Base-by-base conservation (phyloP, 2,797 vertebrate genomes). In the Protosalanx chinensis region DNA sequence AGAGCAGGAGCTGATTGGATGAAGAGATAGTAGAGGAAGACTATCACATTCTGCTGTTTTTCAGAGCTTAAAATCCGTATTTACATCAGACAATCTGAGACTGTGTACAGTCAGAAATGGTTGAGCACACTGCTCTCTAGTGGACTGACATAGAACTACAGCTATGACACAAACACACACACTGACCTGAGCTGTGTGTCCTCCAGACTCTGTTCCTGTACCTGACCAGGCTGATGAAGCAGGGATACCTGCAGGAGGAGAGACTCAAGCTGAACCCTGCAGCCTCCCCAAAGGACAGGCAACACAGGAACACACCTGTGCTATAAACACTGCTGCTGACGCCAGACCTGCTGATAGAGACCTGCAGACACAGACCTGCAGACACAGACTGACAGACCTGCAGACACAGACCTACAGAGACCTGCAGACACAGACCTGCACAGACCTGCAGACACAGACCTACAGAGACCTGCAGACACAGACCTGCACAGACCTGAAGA, bases 141-240 rank as follows among this genome's bases (percentile, higher is more conserved):
- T 53, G 51, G 32, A 57, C 20, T 57, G 6, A 68, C 12, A 30
- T 13, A 35, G 51, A 57, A 68, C 32, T 68, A 63, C 61, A 63
- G n/a, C 51, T 56, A 56, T n/a, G 13, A n/a, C 51, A 56, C 6
- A 56, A 4, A 49, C 46, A 16, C 18, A 1, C 51, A 56, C 51
- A n/a, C 51, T 56, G 15, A 56, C 51, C 23, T 74, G 2, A 5
- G 8, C 18, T 70, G n/a, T 70, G 49, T 6, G 6, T 0, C 51
- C 57, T 80, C 16, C 82, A 94, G 93, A 85, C 87, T 0, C 71
- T 93, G 88, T 94, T 94, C 85, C 86, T 83, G 80, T 93, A 89
- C 2, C 77, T 93, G 69, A 91, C 88, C n/a, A 46, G 70, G 16
- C 85, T 92, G 13, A 94, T 94, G 93, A 89, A 68, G 73, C 81